Percentiles rank a stretch among this genome's conserved stretches.
These are phyloP conservation scores for Crotalus viridis DNA, from an alignment of 2,113 vertebrate species.

Conservation along the genomic window DNA sequence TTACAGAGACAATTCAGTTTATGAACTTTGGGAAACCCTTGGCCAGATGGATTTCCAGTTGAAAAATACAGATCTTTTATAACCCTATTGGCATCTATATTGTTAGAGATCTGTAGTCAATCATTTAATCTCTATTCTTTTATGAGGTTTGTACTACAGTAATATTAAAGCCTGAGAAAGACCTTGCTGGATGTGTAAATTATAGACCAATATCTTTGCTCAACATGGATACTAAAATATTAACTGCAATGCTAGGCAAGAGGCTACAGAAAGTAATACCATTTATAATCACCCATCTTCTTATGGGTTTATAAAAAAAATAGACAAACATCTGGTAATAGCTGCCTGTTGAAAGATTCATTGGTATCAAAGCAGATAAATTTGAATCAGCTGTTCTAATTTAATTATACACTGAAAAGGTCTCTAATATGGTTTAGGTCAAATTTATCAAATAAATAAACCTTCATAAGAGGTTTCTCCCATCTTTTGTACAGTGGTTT, in stretches of 20 bases:
- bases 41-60: background rate
- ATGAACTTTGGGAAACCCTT: background rate
- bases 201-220: background rate
- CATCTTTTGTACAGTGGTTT: background rate
- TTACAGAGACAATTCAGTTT: background rate
- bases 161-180: background rate
- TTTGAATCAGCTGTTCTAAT: background rate
- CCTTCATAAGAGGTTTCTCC: background rate
- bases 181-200: background rate
- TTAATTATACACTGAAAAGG: background rate
- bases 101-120: background rate
- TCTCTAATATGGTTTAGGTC: background rate
- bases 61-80: background rate
- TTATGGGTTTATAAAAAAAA: background rate
- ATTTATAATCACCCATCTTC: background rate
- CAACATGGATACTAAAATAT: background rate
- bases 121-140: background rate
- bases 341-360: background rate
- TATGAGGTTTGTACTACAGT: background rate
- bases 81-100: background rate
- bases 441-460: background rate
- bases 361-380: background rate
- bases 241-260: background rate
- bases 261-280: background rate
- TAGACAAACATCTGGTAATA: background rate